These are phyloP conservation scores for Campoplex nolae DNA, from an alignment of 2,888 invertebrate genomes.

Conservation along the genomic window DNA sequence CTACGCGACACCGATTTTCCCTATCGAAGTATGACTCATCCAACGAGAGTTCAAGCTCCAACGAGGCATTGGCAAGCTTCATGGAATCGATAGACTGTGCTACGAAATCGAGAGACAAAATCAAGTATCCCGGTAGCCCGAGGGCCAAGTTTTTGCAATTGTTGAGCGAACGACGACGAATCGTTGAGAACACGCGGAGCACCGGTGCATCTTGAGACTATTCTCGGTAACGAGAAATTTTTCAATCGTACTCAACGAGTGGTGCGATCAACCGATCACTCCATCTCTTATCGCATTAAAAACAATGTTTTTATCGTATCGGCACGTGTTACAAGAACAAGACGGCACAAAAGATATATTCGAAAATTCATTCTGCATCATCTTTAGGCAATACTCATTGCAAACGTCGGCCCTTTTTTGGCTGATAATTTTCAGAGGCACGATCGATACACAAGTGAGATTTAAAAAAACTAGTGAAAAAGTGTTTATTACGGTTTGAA, in stretches of 20 bases:
- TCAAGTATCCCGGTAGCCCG: constrained; percentile 78
- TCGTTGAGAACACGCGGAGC: constrained; percentile 77
- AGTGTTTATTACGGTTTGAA: neutral
- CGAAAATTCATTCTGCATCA: neutral
- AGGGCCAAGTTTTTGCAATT: constrained; percentile 79
- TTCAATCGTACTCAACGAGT: constrained; percentile 42
- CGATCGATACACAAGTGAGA: neutral
- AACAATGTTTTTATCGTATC: neutral
- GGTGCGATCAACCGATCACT: constrained; percentile 13
- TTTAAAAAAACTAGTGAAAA: neutral
- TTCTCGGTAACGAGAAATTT: constrained; percentile 26
- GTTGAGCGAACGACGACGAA: constrained; percentile 77
- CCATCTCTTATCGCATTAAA: constrained; percentile 20
- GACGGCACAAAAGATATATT: constrained; percentile 8
- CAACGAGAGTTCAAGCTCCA: constrained; percentile 71
- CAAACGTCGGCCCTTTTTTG: neutral
- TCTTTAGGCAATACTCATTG: neutral
- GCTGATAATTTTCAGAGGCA: neutral
- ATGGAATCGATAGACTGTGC: constrained; percentile 70
- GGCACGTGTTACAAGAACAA: neutral
- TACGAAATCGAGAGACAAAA: constrained; percentile 71
- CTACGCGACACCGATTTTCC: constrained; percentile 60
- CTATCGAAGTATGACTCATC: constrained; percentile 70
- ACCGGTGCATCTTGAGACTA: constrained; percentile 66
- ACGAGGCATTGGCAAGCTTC: constrained; percentile 69